Evolutionary conservation across 2,113 vertebrate species (phyloP).

Genomic region (Elachura formosa): DNA sequence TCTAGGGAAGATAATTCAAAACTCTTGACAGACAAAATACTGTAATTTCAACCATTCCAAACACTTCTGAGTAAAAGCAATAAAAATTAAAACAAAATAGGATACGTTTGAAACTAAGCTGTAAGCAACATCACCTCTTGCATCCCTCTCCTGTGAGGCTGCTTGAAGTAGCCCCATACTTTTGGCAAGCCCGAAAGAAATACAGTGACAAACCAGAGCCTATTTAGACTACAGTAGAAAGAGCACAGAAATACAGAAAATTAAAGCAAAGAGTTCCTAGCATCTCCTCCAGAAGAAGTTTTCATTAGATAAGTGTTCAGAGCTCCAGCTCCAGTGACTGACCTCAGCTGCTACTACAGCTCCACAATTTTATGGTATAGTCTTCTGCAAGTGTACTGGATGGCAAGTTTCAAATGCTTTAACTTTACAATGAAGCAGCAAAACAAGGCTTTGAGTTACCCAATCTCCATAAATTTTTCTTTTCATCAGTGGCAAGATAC

Average conservation of each 20-base stretch:
- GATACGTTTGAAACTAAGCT: not conserved
- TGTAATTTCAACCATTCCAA: not conserved
- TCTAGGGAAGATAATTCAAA: not conserved
- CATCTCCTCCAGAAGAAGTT: not conserved
- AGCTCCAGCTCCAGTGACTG: not conserved
- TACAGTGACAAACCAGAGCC: not conserved
- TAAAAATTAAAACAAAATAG: not conserved
- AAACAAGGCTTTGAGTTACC: not conserved
- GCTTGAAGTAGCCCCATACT: not conserved
- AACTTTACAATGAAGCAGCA: not conserved
- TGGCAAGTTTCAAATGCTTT: not conserved
- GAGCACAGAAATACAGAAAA: accelerated
- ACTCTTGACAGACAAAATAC: not conserved
- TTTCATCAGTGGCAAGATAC: not conserved
- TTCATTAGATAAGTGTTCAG: not conserved
- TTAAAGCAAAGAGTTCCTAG: not conserved
- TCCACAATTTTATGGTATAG: not conserved
- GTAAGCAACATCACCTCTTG: not conserved
- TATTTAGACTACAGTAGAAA: not conserved
- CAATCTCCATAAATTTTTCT: not conserved
- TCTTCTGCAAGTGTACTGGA: not conserved
- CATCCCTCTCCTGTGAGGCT: not conserved
- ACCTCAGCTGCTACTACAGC: not conserved
- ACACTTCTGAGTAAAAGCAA: not conserved
- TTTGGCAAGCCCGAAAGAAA: not conserved